Base-by-base conservation (phyloP, 2,797 vertebrate genomes). In the Rhinophrynus dorsalis region DNA sequence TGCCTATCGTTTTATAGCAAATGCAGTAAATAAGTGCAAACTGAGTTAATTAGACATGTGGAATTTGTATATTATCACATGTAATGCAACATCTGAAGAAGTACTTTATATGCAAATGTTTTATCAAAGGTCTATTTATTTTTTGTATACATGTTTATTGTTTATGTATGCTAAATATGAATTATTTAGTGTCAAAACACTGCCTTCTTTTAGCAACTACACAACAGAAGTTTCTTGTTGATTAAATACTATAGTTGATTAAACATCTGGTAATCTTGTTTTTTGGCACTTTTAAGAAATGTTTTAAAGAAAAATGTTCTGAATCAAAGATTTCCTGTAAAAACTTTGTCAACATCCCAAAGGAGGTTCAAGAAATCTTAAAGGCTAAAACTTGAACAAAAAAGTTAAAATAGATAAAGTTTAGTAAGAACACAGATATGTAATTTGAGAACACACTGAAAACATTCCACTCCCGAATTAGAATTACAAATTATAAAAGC, bases 341-440 rank as follows among this genome's bases (percentile, higher is more conserved):
- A 35, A 69, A 69, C 26, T 32, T 51, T 42, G 38, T 23, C 10
- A 17, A 63, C 21, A 21, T 50, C 45, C 60, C 29, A 9, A 18
- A 12, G 20, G 35, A 7, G 33, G 51, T 52, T 61, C 61, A 13
- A 23, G 26, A 69, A 62, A 57, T 38, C 12, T 55, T 37, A 42
- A 77, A n/a, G 56, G 64, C 68, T 72, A 75, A 66, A 52, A 66
- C 75, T 74, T 68, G 48, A 61, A 51, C 38, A 32, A 38, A 51
- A 68, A 38, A n/a, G 30, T 56, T 51, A 67, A 50, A 50, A 63
- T 20, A 27, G 54, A 37, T 21, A 37, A 58, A 11, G 51, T 30
- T 45, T 45, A 47, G 23, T 42, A 17, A 42, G 38, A 15, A 42
- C 4, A 10, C n/a, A 3, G 38, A 17, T 6, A 24, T 37, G 27